A percentile compares a stretch with the other conserved stretches of the same genome.
phyloP scores from a whole-genome alignment of 2,113 vertebrate species.

The Sus scrofa region DNA sequence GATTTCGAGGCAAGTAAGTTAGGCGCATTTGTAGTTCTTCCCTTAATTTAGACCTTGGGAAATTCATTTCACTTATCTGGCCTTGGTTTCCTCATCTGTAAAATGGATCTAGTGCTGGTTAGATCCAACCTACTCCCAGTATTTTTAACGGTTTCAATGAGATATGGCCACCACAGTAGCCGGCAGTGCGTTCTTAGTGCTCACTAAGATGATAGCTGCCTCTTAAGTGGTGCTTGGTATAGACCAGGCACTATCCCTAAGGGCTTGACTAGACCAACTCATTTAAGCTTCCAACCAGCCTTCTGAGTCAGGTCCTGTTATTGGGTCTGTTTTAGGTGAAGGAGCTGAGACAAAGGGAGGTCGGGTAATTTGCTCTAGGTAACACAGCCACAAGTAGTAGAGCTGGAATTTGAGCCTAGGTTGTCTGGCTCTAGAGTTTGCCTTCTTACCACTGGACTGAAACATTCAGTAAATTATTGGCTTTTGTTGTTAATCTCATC shows the following conservation, averaged over 20 bases:
- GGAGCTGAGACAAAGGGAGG: background rate
- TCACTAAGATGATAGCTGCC: accelerated
- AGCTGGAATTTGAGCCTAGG: background rate
- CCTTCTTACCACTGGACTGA: accelerated
- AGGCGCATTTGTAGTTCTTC: background rate
- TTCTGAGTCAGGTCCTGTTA: background rate
- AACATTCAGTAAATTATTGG: background rate
- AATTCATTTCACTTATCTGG: background rate
- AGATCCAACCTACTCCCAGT: background rate
- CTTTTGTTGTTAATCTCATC: background rate
- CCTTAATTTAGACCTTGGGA: background rate
- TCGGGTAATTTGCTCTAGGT: background rate
- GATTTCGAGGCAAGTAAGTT: background rate
- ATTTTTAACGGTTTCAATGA: background rate
- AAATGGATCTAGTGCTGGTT: background rate
- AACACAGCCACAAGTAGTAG: background rate
- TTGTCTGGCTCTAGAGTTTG: background rate
- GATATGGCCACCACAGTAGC: accelerated
- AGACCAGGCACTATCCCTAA: conserved; percentile 18
- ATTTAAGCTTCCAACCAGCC: background rate
- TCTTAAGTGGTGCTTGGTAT: background rate
- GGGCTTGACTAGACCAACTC: no score
- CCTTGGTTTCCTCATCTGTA: background rate
- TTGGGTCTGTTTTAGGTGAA: background rate
- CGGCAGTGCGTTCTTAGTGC: accelerated